These are phyloP conservation scores for Lithobates pipiens DNA, from an alignment of 2,797 vertebrate species.

Conservation along the genomic window DNA sequence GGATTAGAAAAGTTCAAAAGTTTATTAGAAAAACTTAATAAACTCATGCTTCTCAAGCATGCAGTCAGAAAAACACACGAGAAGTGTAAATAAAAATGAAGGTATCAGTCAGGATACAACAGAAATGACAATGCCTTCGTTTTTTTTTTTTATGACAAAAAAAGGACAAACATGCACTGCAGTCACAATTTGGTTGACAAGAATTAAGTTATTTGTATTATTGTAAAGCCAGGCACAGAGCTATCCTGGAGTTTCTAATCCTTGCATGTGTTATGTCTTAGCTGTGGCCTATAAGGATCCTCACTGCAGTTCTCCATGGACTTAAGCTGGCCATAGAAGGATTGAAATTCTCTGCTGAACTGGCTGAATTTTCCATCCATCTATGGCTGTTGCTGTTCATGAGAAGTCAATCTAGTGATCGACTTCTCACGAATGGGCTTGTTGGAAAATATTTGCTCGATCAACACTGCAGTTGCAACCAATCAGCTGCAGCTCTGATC, in stretches of 20 bases:
- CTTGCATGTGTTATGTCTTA: not conserved
- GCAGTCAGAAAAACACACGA: not conserved
- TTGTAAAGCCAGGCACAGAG: not conserved
- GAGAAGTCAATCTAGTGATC: no score
- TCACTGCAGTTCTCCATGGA: no score
- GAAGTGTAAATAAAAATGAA: not conserved
- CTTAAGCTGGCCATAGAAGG: no score
- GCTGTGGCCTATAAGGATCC: no score
- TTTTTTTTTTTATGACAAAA: not conserved
- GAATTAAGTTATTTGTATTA: not conserved
- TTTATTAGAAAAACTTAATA: slow-evolving; percentile 2
- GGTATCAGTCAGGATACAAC: not conserved
- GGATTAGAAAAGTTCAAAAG: slow-evolving; percentile 9
- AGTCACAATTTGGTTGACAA: not conserved
- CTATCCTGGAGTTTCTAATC: not conserved
- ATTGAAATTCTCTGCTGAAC: no score
- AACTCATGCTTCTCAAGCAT: not conserved
- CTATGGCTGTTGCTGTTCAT: no score
- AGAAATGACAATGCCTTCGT: not conserved
- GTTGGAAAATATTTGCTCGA: no score
- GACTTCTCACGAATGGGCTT: no score
- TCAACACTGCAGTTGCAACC: no score
- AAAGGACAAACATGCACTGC: not conserved
- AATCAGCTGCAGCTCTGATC: no score
- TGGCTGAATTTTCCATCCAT: no score